Base-by-base conservation (phyloP, 2,888 invertebrate species). In the Pseudanteris insignis region DNA sequence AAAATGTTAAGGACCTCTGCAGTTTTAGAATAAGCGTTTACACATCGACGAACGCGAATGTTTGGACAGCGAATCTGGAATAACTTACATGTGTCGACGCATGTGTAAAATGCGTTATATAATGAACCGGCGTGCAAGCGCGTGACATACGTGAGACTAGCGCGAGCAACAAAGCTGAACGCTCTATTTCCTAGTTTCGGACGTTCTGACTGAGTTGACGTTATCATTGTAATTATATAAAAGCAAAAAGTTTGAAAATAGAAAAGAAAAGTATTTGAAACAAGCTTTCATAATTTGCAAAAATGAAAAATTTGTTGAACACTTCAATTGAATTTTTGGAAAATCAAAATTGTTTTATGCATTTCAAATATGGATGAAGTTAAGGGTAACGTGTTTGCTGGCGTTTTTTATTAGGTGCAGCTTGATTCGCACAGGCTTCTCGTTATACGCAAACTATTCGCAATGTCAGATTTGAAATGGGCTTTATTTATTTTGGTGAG, bases 51-150 rank as follows among this genome's bases (percentile, higher is more conserved):
- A 41, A 25, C 24, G 40, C 18, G 62, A 38, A 57, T 62, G 47
- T 57, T 53, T 53, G 53, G 51, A 44, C 50, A 44, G 50, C 43
- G 53, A 63, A 60, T 65, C 59, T 53, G 62, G 51, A 59, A 55
- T 62, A 60, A 59, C 55, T 50, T 54, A 50, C 51, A 46, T 53
- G 47, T 47, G 50, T 40, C 40, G 55, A 30, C 55, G 55, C 62
- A 59, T 65, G 59, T 59, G 61, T 59, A 62, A 54, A 53, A 47
- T 46, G 38, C 36, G 53, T 65, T 63, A 63, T 54, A 53, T 65
- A 65, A 65, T 65, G 38, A 53, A 40, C 60, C 65, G 63, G 63
- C 60, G 47, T 63, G 41, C 57, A 60, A 55, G 60, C 65, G 59
- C 51, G 57, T 61, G 63, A 62, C 64, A 61, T 51, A 61, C 51